A percentile compares a stretch with the other conserved stretches of the same genome.
phyloP scores from a whole-genome alignment of 2,113 vertebrate species.

The Neomonachus schauinslandi region DNA sequence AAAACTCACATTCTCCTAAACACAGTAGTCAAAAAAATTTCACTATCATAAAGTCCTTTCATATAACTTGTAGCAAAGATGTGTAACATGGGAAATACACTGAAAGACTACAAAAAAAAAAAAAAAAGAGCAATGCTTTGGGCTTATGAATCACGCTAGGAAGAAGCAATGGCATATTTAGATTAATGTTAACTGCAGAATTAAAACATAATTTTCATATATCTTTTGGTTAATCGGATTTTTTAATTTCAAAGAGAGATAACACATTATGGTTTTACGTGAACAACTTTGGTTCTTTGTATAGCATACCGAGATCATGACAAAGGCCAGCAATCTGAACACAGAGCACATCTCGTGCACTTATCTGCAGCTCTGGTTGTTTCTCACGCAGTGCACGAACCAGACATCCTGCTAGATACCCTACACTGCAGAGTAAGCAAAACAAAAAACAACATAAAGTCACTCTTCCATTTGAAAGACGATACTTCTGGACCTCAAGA shows the following conservation, averaged over 20 bases:
- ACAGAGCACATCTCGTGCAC: constrained; percentile 91
- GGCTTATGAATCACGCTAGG: not conserved
- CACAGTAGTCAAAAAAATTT: constrained; percentile 27
- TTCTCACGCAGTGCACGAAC: constrained; percentile 87
- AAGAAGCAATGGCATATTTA: not conserved
- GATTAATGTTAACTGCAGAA: constrained; percentile 1
- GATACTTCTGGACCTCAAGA: not conserved
- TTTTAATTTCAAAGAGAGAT: not conserved
- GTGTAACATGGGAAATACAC: not conserved
- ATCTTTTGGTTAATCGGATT: not conserved
- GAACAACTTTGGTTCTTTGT: not conserved
- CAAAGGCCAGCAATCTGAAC: constrained; percentile 98
- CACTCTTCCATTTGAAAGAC: not conserved
- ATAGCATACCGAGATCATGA: constrained; percentile 93
- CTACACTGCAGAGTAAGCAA: constrained; percentile 86
- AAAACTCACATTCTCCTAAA: not conserved
- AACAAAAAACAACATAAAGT: not conserved
- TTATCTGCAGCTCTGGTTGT: constrained; percentile 93
- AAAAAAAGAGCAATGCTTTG: not conserved
- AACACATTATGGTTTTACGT: not conserved
- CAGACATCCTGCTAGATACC: constrained; percentile 92
- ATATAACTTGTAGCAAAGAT: not conserved
- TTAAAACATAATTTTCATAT: constrained; percentile 26
- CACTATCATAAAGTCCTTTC: not conserved
- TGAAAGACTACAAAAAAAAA: not conserved